Evolutionary conservation across 2,888 invertebrate species (phyloP).

Genomic region (Megaustenia siamemsis): DNA sequence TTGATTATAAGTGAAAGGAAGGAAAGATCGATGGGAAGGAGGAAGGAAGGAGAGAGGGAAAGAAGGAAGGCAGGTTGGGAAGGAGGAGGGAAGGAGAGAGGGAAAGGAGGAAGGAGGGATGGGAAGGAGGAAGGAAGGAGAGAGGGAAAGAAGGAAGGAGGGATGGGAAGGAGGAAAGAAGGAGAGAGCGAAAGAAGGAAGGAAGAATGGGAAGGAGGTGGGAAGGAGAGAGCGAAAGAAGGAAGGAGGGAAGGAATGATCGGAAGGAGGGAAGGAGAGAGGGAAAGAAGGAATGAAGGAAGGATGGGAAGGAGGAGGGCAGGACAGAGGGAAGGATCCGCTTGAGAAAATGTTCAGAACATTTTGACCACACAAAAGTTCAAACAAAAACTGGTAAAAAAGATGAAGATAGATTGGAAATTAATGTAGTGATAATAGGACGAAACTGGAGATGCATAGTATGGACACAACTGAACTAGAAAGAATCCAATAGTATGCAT

Average conservation of each 20-base stretch:
- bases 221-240: too few relatives aligned
- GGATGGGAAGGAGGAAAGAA: background rate
- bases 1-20: background rate
- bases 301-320: background rate
- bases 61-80: background rate
- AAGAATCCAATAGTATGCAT: too few relatives aligned
- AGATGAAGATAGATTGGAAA: too few relatives aligned
- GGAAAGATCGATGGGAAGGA: background rate
- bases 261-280: slow-evolving; percentile 1
- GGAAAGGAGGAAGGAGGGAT: background rate
- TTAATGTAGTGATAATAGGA: too few relatives aligned
- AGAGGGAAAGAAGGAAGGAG: background rate
- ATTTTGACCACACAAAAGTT: too few relatives aligned
- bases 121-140: background rate
- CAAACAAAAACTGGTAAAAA: too few relatives aligned
- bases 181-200: slow-evolving; percentile 18
- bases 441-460: too few relatives aligned
- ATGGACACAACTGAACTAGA: too few relatives aligned
- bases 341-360: too few relatives aligned
- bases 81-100: background rate
- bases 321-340: too few relatives aligned
- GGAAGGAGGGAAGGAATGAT: too few relatives aligned
- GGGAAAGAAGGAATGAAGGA: background rate
- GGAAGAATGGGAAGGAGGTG: too few relatives aligned
- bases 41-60: background rate